Base-by-base conservation (phyloP, 2,113 vertebrate species). In the Catharus fuscescens region DNA sequence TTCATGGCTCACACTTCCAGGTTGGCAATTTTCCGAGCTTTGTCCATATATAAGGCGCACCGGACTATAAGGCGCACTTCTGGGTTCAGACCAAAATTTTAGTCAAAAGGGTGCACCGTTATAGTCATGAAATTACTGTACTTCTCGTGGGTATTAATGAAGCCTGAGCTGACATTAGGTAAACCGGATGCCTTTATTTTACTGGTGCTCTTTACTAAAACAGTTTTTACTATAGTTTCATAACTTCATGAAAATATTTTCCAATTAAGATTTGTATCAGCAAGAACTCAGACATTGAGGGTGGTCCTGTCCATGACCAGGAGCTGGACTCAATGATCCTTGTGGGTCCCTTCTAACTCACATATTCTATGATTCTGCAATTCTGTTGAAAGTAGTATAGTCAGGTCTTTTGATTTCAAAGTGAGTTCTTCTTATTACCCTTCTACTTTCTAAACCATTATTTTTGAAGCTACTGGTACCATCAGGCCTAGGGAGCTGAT, bases 261-360 rank as follows among this genome's bases (percentile, higher is more conserved):
- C n/a, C 40, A 61, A 42, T n/a, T 11, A 16, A 53, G n/a, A 76
- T 61, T 45, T 93, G 14, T 54, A 56, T 67, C 60, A 88, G 26
- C 24, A 83, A 34, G 32, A 83, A 42, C 40, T 57, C 29, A 59
- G 11, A 14, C 36, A 26, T 31, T 52, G 31, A 67, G 17, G 44
- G 34, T 66, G 52, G 7, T 29, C 16, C 20, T 66, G 20, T 66
- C 13, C 9, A 11, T 6, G 31, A 11, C 36, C 6, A 2, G 45
- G 45, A 52, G 14, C 4, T 67, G 5, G 14, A 52, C 18, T 28
- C 0, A 0, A 12, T 60, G 26, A 69, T 67, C 12, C 11, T 32
- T 52, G 32, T 23, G 32, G 11, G 26, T 32, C 11, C 17, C 36
- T 69, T 69, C 8, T 38, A 36, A 77, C 7, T 25, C 26, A 36